Evolutionary conservation across 2,888 invertebrate genomes (phyloP).

Genomic region (Cosmia pyralina): DNA sequence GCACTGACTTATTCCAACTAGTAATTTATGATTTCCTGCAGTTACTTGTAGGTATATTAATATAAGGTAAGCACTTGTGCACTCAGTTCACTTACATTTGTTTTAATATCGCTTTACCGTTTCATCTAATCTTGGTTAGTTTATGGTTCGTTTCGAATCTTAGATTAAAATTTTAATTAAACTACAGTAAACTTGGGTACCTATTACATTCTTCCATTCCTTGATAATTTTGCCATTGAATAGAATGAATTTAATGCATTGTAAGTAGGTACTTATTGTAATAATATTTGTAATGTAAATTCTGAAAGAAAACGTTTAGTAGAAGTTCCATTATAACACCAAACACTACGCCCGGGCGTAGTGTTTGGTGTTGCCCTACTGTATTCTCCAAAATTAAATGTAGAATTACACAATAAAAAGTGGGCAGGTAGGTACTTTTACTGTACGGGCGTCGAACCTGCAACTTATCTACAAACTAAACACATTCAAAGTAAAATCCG

Average conservation of each 20-base stretch:
- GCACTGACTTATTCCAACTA: conserved; percentile 32
- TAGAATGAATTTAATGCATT: background rate
- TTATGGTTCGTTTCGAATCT: conserved; percentile 39
- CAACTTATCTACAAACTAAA: background rate
- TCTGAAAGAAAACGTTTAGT: background rate
- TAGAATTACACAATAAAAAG: background rate
- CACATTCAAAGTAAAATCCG: no score
- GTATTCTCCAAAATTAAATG: background rate
- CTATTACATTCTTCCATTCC: background rate
- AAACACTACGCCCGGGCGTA: background rate
- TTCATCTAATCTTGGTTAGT: conserved; percentile 28
- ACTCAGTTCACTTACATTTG: conserved; percentile 17
- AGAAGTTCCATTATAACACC: background rate
- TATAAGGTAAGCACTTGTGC: conserved; percentile 3
- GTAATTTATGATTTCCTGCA: conserved; percentile 50
- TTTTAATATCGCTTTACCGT: conserved; percentile 31
- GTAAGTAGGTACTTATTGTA: no score
- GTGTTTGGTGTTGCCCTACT: no score
- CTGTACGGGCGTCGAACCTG: background rate
- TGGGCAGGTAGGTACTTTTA: background rate
- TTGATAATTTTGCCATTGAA: background rate
- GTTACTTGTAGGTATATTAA: conserved; percentile 28
- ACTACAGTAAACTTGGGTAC: conserved; percentile 7
- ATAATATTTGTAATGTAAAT: background rate
- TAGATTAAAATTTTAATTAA: conserved; percentile 36